A percentile compares a stretch with the other conserved stretches of the same genome.
Conservation (phyloP, 2,888 invertebrate species). For the Seladonia tumulorum region DNA sequence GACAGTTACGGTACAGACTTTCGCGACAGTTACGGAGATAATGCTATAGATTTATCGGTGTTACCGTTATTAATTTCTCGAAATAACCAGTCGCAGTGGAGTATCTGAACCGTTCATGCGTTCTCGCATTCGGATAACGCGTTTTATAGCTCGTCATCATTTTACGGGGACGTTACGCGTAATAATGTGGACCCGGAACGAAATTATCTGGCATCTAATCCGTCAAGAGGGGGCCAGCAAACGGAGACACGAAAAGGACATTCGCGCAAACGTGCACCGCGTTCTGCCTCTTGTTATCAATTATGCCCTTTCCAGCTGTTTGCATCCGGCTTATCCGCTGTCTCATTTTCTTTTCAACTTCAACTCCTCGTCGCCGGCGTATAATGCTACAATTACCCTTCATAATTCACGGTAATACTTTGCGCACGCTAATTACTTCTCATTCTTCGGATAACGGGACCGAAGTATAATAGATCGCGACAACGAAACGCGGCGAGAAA, state of each 20-base stretch:
- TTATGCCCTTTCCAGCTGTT: constrained; percentile 1
- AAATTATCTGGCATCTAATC: neutral
- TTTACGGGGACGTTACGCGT: neutral
- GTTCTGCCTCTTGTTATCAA: neutral
- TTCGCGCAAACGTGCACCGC: neutral
- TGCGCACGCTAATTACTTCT: neutral
- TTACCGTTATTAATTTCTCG: neutral
- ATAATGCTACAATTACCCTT: neutral
- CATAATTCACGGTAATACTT: neutral
- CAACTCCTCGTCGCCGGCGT: neutral
- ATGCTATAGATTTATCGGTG: neutral
- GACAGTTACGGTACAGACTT: too few species aligned
- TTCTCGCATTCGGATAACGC: neutral
- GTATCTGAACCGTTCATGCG: neutral
- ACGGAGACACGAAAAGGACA: neutral
- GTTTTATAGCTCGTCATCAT: neutral
- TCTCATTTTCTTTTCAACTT: constrained; percentile 2
- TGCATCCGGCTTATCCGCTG: constrained; percentile 2
- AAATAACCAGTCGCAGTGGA: neutral
- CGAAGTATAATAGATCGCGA: neutral
- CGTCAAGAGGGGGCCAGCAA: neutral
- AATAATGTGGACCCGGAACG: neutral
- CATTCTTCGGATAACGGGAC: neutral
- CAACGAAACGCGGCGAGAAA: neutral
- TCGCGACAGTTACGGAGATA: too few species aligned